These are phyloP conservation scores for Centrocercus urophasianus DNA, from an alignment of 2,113 vertebrate species.

Conservation along the genomic window DNA sequence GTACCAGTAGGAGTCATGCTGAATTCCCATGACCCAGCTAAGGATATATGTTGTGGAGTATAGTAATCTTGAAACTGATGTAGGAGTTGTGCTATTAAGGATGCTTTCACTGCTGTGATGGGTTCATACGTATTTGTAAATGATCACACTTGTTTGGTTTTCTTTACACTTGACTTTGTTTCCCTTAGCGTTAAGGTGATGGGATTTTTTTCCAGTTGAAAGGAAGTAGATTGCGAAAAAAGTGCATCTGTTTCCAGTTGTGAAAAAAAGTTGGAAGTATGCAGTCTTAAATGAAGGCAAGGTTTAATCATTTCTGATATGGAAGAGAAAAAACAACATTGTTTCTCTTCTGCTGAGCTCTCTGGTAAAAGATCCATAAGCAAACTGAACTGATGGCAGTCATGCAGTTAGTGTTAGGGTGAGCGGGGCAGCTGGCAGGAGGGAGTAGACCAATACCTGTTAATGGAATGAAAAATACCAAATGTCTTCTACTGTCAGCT, in stretches of 20 bases:
- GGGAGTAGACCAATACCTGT: neutral
- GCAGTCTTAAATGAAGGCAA: neutral
- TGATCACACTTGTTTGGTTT: neutral
- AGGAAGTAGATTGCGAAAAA: neutral
- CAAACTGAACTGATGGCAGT: neutral
- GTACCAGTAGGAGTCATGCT: neutral
- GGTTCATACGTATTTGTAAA: neutral
- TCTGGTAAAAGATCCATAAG: neutral
- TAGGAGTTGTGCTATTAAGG: neutral
- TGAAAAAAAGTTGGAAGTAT: neutral
- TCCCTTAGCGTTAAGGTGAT: neutral
- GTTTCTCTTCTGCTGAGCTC: neutral
- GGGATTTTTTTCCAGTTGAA: neutral
- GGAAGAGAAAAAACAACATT: neutral
- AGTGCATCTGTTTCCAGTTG: neutral
- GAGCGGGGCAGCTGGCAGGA: neutral
- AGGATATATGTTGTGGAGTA: neutral
- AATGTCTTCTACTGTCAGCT: neutral
- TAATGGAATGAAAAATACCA: neutral
- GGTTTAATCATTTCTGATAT: neutral
- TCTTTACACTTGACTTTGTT: neutral
- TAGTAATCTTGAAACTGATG: neutral
- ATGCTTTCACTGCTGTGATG: neutral
- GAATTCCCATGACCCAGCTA: neutral
- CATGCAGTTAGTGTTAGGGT: neutral